Evolutionary conservation across 2,113 vertebrate genomes (phyloP).

Genomic region (Chaetura pelagica): DNA sequence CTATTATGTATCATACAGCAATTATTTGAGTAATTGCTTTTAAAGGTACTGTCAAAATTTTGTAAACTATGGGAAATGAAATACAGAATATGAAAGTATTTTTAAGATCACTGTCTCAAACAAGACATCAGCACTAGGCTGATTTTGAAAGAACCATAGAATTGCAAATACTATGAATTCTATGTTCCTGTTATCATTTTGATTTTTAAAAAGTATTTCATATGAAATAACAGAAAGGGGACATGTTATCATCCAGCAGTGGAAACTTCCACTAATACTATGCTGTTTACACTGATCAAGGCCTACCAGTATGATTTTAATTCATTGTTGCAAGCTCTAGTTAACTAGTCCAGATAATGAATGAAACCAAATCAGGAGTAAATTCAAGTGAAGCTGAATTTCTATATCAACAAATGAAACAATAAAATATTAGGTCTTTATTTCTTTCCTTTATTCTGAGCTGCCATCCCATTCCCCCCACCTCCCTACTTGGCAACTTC

Average conservation of each 20-base stretch:
- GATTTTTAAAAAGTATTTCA: neutral
- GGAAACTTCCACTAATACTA: neutral
- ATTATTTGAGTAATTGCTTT: constrained; percentile 21
- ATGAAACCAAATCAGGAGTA: neutral
- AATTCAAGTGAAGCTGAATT: neutral
- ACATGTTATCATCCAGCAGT: neutral
- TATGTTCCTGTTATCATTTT: neutral
- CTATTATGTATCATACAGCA: neutral
- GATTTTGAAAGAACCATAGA: neutral
- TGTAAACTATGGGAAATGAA: neutral
- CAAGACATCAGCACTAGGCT: neutral
- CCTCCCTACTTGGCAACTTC: neutral
- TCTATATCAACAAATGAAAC: neutral
- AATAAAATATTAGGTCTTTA: neutral
- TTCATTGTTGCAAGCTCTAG: neutral
- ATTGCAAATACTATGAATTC: neutral
- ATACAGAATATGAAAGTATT: neutral
- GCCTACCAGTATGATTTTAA: neutral
- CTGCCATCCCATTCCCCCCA: neutral
- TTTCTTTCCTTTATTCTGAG: neutral
- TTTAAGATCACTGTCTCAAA: neutral
- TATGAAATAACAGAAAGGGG: constrained; percentile 4
- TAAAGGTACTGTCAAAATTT: neutral
- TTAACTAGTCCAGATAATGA: neutral
- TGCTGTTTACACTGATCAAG: neutral